A percentile compares a stretch with the other conserved stretches of the same genome.
These are phyloP conservation scores for Adelosebastes latens DNA, from an alignment of 2,797 vertebrate species.

Conservation along the genomic window DNA sequence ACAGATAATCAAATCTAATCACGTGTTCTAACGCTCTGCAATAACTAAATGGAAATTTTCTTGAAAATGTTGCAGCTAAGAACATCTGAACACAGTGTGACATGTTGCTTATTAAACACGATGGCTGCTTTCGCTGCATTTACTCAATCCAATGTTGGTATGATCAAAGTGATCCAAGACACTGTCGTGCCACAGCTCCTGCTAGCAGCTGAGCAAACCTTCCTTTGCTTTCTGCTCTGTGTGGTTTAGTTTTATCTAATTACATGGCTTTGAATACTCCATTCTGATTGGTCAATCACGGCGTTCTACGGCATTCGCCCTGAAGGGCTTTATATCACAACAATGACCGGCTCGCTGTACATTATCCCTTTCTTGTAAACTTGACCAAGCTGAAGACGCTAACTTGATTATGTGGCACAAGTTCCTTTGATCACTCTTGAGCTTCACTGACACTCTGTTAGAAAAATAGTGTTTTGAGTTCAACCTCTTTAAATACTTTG, in stretches of 20 bases:
- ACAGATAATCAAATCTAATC: background rate
- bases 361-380: background rate
- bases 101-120: conserved; percentile 28
- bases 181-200: background rate
- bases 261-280: too few relatives aligned
- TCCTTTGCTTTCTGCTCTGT: background rate
- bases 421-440: conserved; percentile 31
- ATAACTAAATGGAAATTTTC: background rate
- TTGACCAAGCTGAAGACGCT: background rate
- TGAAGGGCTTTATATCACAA: too few relatives aligned
- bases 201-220: background rate
- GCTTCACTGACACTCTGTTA: conserved; percentile 11
- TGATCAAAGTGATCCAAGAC: conserved; percentile 28
- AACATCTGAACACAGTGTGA: conserved; percentile 31
- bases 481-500: conserved; percentile 30
- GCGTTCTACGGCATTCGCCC: too few relatives aligned
- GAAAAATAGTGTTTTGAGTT: background rate
- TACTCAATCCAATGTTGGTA: background rate
- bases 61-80: background rate
- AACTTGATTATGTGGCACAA: conserved; percentile 8
- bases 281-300: too few relatives aligned
- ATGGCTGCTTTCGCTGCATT: conserved; percentile 44
- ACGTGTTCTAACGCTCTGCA: background rate
- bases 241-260: background rate
- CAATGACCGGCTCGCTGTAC: too few relatives aligned